These are phyloP conservation scores for Drosophila virilis DNA, from an alignment of 1,140 invertebrate genomes.

Conservation along the genomic window DNA sequence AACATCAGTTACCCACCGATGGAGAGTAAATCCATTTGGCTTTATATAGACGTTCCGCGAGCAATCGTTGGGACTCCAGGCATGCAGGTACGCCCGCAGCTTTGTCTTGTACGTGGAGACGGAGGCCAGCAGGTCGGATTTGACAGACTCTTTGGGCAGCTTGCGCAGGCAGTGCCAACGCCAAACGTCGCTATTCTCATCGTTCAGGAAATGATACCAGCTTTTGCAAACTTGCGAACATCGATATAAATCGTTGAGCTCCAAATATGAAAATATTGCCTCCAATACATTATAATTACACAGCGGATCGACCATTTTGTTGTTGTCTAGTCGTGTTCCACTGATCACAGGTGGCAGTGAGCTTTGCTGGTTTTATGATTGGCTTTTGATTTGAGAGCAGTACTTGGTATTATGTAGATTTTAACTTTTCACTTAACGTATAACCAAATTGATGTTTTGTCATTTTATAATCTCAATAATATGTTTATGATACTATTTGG, in stretches of 20 bases:
- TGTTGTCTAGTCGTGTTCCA: constrained; percentile 27
- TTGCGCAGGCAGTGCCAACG: constrained; percentile 94
- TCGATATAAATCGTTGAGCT: constrained; percentile 92
- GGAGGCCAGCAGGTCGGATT: constrained; percentile 95
- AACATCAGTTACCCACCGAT: constrained; percentile 86
- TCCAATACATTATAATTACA: constrained; percentile 92
- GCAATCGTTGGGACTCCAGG: constrained; percentile 99
- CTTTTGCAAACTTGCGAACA: constrained; percentile 97
- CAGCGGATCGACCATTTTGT: constrained; percentile 76
- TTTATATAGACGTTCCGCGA: constrained; percentile 98
- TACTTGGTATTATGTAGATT: constrained; percentile 32
- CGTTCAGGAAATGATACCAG: constrained; percentile 95
- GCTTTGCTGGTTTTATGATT: constrained; percentile 8
- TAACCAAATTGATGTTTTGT: constrained; percentile 34
- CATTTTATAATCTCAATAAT: constrained; percentile 45
- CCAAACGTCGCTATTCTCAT: constrained; percentile 99
- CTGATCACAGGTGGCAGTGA: constrained; percentile 24
- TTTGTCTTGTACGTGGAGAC: constrained; percentile 97
- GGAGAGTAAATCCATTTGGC: constrained; percentile 98
- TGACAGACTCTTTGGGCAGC: constrained; percentile 95
- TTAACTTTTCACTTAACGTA: constrained; percentile 27
- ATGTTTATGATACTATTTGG: constrained; percentile 35
- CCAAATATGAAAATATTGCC: constrained; percentile 96
- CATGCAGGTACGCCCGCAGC: constrained; percentile 96
- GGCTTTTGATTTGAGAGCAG: neutral